phyloP scores from a whole-genome alignment of 2,888 invertebrate genomes.

The Drosophila antonietae region DNA sequence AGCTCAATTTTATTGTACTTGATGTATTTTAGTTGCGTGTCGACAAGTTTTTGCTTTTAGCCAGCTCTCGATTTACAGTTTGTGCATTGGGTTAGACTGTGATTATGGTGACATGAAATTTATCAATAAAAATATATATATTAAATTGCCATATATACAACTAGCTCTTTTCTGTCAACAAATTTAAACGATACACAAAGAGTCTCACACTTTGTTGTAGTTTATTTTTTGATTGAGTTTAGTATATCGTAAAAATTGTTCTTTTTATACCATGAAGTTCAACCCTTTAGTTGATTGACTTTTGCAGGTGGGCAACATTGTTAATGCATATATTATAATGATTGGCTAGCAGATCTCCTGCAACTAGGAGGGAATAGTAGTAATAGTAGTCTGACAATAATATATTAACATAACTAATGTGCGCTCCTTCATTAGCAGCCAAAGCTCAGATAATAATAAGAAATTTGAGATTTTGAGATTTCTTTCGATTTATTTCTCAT shows the following conservation, averaged over 20 bases:
- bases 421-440: no score
- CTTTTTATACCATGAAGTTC: neutral
- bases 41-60: conserved; percentile 51
- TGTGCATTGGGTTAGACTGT: neutral
- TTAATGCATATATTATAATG: neutral
- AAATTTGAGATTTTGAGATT: neutral
- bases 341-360: neutral
- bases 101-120: neutral
- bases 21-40: conserved; percentile 33
- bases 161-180: neutral
- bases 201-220: neutral
- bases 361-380: no score
- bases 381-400: no score
- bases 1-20: conserved; percentile 47
- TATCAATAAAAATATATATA: conserved; percentile 3
- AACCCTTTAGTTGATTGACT: neutral
- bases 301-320: neutral
- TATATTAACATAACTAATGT: no score
- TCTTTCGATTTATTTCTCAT: neutral
- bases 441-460: neutral
- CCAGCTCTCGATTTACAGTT: conserved; percentile 22
- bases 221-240: neutral
- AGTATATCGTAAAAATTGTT: neutral
- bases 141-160: neutral
- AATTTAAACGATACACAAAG: neutral